Conservation (phyloP, 2,797 vertebrate species). For the Chaunax sp. region DNA sequence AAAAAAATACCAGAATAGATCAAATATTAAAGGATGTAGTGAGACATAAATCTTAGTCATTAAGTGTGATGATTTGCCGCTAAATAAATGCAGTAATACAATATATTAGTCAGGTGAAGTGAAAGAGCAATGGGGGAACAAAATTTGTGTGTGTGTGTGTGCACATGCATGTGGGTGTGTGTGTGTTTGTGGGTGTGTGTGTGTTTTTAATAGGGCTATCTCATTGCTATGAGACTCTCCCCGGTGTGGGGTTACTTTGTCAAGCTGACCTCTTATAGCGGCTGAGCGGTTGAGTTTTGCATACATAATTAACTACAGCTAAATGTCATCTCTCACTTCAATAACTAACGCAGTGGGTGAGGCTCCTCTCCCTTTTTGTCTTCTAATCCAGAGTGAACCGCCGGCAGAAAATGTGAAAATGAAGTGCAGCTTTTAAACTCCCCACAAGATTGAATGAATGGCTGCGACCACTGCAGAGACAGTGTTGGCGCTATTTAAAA, state of each 20-base stretch:
- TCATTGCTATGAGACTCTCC: constrained; percentile 72
- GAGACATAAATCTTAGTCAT: constrained; percentile 22
- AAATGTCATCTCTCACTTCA: constrained; percentile 83
- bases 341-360: constrained; percentile 78
- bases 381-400: constrained; percentile 68
- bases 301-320: constrained; percentile 84
- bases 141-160: constrained; percentile 32
- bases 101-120: constrained; percentile 42
- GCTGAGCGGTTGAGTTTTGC: constrained; percentile 80
- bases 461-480: constrained; percentile 36
- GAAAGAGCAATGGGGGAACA: constrained; percentile 42
- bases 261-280: constrained; percentile 80
- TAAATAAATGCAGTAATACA: constrained; percentile 25
- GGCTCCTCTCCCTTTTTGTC: constrained; percentile 72
- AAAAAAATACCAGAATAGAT: constrained; percentile 10
- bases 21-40: constrained; percentile 1
- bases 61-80: constrained; percentile 28
- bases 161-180: constrained; percentile 44
- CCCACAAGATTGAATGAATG: constrained; percentile 44
- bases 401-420: constrained; percentile 63
- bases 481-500: constrained; percentile 56
- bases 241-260: constrained; percentile 81
- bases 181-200: constrained; percentile 45
- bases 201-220: constrained; percentile 69
- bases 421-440: constrained; percentile 68